Evolutionary conservation across 2,797 vertebrate species (phyloP).

Genomic region (Chelon auratus): DNA sequence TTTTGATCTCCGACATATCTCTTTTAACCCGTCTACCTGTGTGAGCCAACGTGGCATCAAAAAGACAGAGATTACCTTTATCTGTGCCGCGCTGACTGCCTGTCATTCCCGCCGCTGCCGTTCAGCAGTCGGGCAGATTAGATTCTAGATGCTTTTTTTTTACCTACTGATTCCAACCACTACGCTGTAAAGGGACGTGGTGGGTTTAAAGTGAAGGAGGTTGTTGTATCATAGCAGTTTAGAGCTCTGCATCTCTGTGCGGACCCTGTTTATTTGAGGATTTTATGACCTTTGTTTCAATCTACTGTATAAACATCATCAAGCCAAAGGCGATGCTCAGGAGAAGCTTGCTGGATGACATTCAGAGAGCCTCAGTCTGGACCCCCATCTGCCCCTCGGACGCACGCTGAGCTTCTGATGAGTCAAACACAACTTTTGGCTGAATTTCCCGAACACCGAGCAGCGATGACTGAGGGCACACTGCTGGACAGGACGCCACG

Average conservation of each 20-base stretch:
- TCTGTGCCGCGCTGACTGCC: slow-evolving; percentile 38
- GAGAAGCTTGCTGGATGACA: slow-evolving; percentile 37
- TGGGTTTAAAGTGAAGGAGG: background rate
- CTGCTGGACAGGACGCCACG: background rate
- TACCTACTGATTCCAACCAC: too few relatives aligned
- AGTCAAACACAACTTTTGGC: slow-evolving; percentile 39
- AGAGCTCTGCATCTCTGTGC: background rate
- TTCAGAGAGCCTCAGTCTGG: slow-evolving; percentile 35
- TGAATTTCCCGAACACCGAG: background rate
- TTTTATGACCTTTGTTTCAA: slow-evolving; percentile 51
- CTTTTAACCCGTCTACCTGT: slow-evolving; percentile 65
- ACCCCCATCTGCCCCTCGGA: slow-evolving; percentile 29
- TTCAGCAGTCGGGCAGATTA: slow-evolving; percentile 13
- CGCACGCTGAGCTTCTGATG: slow-evolving; percentile 37
- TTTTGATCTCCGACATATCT: slow-evolving; percentile 59
- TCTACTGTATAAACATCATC: slow-evolving; percentile 43
- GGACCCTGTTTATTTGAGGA: background rate
- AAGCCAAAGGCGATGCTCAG: slow-evolving; percentile 42
- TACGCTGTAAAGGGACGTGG: too few relatives aligned
- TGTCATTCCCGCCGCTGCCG: slow-evolving; percentile 29
- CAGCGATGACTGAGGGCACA: background rate
- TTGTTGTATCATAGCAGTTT: slow-evolving; percentile 5
- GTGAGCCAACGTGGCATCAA: slow-evolving; percentile 51
- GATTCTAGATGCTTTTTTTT: background rate
- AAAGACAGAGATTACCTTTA: slow-evolving; percentile 60